Evolutionary conservation across 2,113 vertebrate species (phyloP).

Genomic region (Calyptommatus sinebrachiatus): DNA sequence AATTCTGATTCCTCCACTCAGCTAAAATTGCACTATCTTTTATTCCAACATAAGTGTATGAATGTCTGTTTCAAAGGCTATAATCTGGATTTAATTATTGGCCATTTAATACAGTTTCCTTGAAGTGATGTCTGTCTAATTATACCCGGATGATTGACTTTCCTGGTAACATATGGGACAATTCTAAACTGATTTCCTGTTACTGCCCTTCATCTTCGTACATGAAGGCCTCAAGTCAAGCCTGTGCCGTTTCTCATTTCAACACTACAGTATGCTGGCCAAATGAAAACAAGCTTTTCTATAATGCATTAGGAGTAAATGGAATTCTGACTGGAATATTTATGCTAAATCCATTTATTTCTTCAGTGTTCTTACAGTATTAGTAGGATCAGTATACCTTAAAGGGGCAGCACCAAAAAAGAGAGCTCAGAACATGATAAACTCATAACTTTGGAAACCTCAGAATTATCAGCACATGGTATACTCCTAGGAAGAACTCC

Average conservation of each 20-base stretch:
- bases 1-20: background rate
- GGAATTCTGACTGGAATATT: constrained; percentile 8
- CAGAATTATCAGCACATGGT: no score
- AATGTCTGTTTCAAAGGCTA: constrained; percentile 11
- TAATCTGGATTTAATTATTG: constrained; percentile 57
- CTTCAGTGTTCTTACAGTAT: constrained; percentile 26
- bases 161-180: constrained; percentile 15
- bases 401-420: no score
- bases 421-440: no score
- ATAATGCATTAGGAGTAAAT: constrained; percentile 17
- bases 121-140: constrained; percentile 37
- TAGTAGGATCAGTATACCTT: background rate
- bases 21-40: background rate
- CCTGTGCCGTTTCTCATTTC: constrained; percentile 17
- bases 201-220: constrained; percentile 45
- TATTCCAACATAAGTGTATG: constrained; percentile 13
- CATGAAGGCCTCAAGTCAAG: constrained; percentile 12
- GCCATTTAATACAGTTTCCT: constrained; percentile 52
- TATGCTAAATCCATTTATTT: background rate
- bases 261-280: background rate
- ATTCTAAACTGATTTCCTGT: constrained; percentile 51
- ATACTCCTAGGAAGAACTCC: no score
- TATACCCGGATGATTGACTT: constrained; percentile 47
- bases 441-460: no score
- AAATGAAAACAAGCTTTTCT: constrained; percentile 1